phyloP scores from a whole-genome alignment of 2,113 vertebrate genomes.

The Takifugu bimaculatus region DNA sequence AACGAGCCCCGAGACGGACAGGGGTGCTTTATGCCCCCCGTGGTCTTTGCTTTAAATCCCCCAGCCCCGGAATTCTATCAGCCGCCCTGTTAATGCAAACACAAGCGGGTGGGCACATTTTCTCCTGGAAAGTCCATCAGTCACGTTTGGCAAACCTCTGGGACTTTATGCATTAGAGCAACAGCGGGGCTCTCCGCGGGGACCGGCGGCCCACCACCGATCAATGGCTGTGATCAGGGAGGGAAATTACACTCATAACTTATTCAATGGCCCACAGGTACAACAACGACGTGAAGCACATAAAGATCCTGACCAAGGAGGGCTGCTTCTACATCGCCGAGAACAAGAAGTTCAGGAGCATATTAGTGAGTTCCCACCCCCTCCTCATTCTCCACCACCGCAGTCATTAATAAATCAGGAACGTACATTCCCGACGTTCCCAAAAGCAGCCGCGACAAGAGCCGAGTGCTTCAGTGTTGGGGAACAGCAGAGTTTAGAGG shows the following conservation, averaged over 20 bases:
- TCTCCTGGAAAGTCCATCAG: constrained; percentile 61
- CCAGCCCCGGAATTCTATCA: constrained; percentile 9
- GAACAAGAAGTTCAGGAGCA: constrained; percentile 96
- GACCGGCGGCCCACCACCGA: constrained; percentile 71
- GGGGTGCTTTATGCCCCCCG: neutral
- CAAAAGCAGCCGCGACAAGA: constrained; percentile 53
- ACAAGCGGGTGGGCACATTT: neutral
- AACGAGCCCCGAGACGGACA: neutral
- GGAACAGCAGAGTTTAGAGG: constrained; percentile 1
- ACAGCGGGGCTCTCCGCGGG: constrained; percentile 70
- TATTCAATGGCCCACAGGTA: constrained; percentile 93
- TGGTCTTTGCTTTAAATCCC: constrained; percentile 26
- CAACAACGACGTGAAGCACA: constrained; percentile 99
- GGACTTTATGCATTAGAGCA: constrained; percentile 72
- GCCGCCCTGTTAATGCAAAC: constrained; percentile 69
- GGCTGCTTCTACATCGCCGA: constrained; percentile 94
- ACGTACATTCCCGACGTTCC: constrained; percentile 45
- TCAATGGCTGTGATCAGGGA: constrained; percentile 87
- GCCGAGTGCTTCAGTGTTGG: constrained; percentile 22
- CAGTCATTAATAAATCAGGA: constrained; percentile 63
- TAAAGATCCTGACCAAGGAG: constrained; percentile 97
- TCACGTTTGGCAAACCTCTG: constrained; percentile 76
- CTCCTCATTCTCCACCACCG: constrained; percentile 35
- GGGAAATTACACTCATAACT: constrained; percentile 91
- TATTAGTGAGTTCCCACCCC: constrained; percentile 83